Conservation (phyloP, 1,140 invertebrate genomes). For the Drosophila melanica region DNA sequence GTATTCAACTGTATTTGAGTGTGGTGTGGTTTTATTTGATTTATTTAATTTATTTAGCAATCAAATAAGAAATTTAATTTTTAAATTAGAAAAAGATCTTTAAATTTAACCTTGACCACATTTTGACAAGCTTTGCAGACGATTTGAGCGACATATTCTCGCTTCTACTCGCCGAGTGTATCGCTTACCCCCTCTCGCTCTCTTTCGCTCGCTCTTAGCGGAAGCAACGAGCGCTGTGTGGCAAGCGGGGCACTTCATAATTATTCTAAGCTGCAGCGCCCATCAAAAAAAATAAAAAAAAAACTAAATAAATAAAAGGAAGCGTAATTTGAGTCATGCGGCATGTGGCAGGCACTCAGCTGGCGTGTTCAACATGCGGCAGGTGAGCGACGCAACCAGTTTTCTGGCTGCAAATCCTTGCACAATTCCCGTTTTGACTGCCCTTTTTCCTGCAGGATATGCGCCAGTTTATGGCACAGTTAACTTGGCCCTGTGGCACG, state of each 20-base stretch:
- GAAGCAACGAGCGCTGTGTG: slow-evolving; percentile 43
- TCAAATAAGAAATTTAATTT: too few relatives aligned
- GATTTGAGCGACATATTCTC: background rate
- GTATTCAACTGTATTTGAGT: too few relatives aligned
- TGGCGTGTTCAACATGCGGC: slow-evolving; percentile 17
- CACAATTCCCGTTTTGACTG: slow-evolving; percentile 45
- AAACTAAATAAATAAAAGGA: slow-evolving; percentile 22
- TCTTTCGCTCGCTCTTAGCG: slow-evolving; percentile 30
- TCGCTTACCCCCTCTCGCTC: background rate
- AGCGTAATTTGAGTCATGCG: slow-evolving; percentile 72
- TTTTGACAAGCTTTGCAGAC: too few relatives aligned
- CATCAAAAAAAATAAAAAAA: slow-evolving; percentile 10
- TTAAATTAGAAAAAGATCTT: too few relatives aligned
- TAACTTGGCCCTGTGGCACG: slow-evolving; percentile 46
- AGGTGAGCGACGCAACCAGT: slow-evolving; percentile 51
- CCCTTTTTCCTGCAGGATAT: slow-evolving; percentile 47
- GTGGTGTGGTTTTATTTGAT: too few relatives aligned
- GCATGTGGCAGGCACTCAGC: slow-evolving; percentile 64
- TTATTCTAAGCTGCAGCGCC: slow-evolving; percentile 54
- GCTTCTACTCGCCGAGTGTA: background rate
- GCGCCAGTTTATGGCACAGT: slow-evolving; percentile 32
- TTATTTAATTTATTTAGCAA: too few relatives aligned
- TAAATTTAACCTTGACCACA: too few relatives aligned
- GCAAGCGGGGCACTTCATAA: slow-evolving; percentile 46
- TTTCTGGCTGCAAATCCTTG: slow-evolving; percentile 45